Percentiles rank a stretch among this genome's conserved stretches.
phyloP scores from a whole-genome alignment of 92 coral and sea anemone species.

The Porites cylindrica region DNA sequence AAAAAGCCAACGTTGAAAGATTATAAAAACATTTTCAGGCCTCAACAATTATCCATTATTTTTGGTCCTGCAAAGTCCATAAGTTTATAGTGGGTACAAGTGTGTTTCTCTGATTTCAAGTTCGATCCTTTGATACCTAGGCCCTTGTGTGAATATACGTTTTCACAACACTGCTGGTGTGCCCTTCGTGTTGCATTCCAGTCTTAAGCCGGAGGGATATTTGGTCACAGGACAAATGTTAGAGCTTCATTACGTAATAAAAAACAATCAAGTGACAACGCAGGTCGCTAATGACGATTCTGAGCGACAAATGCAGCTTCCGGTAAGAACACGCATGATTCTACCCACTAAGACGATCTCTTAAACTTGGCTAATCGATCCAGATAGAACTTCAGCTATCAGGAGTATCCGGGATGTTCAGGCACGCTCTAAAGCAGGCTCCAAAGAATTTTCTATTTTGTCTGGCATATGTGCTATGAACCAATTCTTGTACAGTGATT shows the following conservation, averaged over 20 bases:
- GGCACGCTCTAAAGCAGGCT: no score
- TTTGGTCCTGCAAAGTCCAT: not conserved
- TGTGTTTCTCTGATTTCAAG: not conserved
- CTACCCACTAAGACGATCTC: no score
- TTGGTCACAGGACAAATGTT: constrained; percentile 64
- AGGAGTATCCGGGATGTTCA: no score
- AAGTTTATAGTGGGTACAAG: not conserved
- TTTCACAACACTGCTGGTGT: constrained; percentile 75
- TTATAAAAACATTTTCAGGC: no score
- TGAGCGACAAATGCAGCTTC: not conserved
- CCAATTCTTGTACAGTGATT: no score
- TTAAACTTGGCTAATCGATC: no score
- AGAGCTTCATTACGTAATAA: constrained; percentile 62
- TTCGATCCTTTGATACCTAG: not conserved
- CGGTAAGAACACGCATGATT: not conserved
- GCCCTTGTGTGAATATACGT: constrained; percentile 46
- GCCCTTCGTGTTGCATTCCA: constrained; percentile 65
- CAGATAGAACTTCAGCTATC: no score
- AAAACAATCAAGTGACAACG: not conserved
- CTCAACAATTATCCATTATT: no score
- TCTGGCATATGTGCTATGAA: no score
- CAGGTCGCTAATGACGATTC: not conserved
- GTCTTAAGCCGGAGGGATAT: constrained; percentile 83
- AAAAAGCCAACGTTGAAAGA: no score
- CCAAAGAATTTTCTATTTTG: no score